A percentile compares a stretch with the other conserved stretches of the same genome.
Conservation (phyloP, 2,888 invertebrate genomes). For the Acleris cristana region DNA sequence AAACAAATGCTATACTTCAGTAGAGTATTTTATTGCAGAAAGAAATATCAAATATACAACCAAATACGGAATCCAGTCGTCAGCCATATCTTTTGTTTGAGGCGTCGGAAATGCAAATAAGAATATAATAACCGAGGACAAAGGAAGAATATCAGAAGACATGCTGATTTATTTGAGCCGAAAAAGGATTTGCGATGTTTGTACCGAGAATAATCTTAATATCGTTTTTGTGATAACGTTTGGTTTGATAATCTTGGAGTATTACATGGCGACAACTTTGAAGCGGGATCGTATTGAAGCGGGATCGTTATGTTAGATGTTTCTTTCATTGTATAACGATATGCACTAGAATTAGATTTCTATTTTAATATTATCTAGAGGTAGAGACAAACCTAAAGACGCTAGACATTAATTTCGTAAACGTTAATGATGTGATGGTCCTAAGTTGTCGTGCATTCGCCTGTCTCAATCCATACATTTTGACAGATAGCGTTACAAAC, state of each 20-base stretch:
- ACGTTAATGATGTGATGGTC: too few species aligned
- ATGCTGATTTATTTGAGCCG: conserved; percentile 24
- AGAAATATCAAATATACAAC: conserved; percentile 11
- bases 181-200: conserved; percentile 20
- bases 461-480: too few species aligned
- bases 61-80: conserved; percentile 1
- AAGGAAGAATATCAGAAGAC: conserved; percentile 25
- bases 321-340: too few species aligned
- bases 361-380: too few species aligned
- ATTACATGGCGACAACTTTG: background rate
- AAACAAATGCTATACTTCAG: background rate
- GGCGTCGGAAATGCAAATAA: conserved; percentile 20
- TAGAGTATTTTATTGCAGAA: background rate
- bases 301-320: too few species aligned
- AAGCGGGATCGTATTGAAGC: background rate
- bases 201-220: conserved; percentile 15
- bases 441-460: too few species aligned
- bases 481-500: too few species aligned
- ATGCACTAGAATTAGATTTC: too few species aligned
- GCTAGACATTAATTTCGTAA: too few species aligned
- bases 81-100: conserved; percentile 15
- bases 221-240: conserved; percentile 5
- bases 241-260: conserved; percentile 5
- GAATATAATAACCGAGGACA: conserved; percentile 30
- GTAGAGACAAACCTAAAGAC: too few species aligned